Evolutionary conservation across 1,140 invertebrate species (phyloP), one percentile per base, ranked within the genome.

Genomic region (Tetramorium simillimum): DNA sequence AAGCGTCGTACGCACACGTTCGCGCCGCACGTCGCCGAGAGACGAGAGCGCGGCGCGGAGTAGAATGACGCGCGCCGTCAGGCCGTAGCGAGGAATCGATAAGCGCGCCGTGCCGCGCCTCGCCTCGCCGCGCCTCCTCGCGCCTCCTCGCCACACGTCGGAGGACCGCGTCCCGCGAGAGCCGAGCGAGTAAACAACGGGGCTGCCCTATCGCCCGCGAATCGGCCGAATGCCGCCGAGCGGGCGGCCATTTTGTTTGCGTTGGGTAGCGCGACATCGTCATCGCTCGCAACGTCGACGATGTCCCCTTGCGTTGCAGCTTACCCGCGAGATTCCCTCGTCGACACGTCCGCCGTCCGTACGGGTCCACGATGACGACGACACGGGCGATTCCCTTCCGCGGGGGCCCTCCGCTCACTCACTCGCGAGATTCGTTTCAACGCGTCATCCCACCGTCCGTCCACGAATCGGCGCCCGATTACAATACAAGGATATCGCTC

Each of bases 241-340:
- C 60, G 65, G 91, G 77, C 76, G 75, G 93, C 93, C 93, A 94
- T 94, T 91, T 94, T 94, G 92, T 91, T 94, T 91, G 86, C 62
- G 53, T 63, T 46, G 62, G n/a, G 75, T 49, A 88, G 67, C 85
- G 87, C 77, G 33, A 82, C 21, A 28, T 56, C 78, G 49, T 46
- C 21, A 9, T 28, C 46, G 46, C 40, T 46, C 46, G 4, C 14
- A 33, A 4, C 75, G 84, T 33, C n/a, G 10, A 9, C 51, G 76
- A 85, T 49, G 46, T 73, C 12, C 9, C 56, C n/a, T n/a, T n/a
- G 37, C 4, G 3, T 37, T 28, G 6, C 16, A 21, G n/a, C 33
- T 81, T 56, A 69, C 49, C 37, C 49, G 40, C 16, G 49, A 1
- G 9, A 16, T 69, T 28, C 49, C 21, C 14, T 12, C 24, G 18